Evolutionary conservation across 1,140 invertebrate genomes (phyloP).

Genomic region (Ladona fulva): DNA sequence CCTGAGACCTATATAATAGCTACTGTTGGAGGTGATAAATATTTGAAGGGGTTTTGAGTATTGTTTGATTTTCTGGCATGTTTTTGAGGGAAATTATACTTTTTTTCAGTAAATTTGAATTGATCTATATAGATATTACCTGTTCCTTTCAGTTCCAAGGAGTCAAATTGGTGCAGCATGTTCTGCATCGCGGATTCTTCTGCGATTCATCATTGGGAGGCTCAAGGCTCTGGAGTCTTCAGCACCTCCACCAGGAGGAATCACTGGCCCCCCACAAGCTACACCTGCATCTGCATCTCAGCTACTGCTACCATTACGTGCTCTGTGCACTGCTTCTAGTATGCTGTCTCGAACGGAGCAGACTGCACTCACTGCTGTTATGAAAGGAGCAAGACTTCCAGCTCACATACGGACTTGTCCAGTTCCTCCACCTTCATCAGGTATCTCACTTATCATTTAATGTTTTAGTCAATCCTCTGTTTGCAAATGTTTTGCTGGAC

Average conservation of each 20-base stretch:
- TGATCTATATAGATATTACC: too few relatives aligned
- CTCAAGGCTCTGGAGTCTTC: constrained; percentile 33
- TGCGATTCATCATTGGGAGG: constrained; percentile 45
- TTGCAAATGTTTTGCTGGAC: too few relatives aligned
- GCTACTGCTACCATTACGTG: constrained; percentile 47
- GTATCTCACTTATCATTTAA: background rate
- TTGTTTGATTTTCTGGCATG: too few relatives aligned
- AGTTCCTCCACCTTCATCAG: background rate
- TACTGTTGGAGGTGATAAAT: too few relatives aligned
- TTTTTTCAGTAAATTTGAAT: too few relatives aligned
- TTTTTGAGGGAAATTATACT: too few relatives aligned
- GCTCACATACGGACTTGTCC: background rate
- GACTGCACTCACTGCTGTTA: constrained; percentile 48
- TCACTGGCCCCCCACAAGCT: constrained; percentile 19
- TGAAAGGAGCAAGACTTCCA: constrained; percentile 59
- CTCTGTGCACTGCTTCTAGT: constrained; percentile 48
- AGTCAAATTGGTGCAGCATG: constrained; percentile 46
- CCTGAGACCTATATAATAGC: too few relatives aligned
- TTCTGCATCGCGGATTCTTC: constrained; percentile 47
- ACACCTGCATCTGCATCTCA: constrained; percentile 42
- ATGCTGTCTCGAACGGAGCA: constrained; percentile 48
- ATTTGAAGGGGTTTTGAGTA: too few relatives aligned
- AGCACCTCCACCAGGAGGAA: background rate
- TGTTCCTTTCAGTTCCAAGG: constrained; percentile 45
- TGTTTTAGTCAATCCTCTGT: too few relatives aligned